These are phyloP conservation scores for Theropithecus gelada DNA, from an alignment of 2,113 vertebrate genomes.

Conservation along the genomic window DNA sequence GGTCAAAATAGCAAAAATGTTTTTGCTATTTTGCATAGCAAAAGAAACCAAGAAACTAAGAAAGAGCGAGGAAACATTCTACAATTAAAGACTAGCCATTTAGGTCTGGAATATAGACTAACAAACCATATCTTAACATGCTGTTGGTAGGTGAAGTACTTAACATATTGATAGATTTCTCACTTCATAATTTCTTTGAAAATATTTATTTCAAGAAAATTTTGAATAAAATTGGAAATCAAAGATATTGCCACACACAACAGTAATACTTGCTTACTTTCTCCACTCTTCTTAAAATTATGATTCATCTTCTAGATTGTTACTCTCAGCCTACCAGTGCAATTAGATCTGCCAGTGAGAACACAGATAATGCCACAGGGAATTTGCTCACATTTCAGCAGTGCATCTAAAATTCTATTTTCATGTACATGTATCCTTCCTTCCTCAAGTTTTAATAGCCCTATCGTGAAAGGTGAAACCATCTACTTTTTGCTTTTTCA, in stretches of 20 bases:
- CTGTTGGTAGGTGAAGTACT: not conserved
- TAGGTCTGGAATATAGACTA: not conserved
- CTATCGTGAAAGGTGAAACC: not conserved
- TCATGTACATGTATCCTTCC: not conserved
- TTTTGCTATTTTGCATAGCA: not conserved
- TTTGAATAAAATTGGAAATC: not conserved
- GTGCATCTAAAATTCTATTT: not conserved
- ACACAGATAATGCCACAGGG: not conserved
- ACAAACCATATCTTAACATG: not conserved
- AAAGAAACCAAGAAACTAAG: not conserved
- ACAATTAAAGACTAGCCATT: not conserved
- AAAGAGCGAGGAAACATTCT: not conserved
- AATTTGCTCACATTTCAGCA: not conserved
- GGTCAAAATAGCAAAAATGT: not conserved
- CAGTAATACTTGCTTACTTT: not conserved
- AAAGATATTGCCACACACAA: not conserved
- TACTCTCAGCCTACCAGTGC: not conserved
- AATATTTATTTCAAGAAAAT: not conserved
- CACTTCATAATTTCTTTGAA: not conserved
- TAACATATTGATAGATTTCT: not conserved
- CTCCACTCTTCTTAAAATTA: not conserved
- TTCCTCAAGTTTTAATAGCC: not conserved
- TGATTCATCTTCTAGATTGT: not conserved
- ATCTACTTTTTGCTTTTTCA: not conserved
- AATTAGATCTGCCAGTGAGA: not conserved